Conservation (phyloP, 2,113 vertebrate species). For the Ciconia boyciana region DNA sequence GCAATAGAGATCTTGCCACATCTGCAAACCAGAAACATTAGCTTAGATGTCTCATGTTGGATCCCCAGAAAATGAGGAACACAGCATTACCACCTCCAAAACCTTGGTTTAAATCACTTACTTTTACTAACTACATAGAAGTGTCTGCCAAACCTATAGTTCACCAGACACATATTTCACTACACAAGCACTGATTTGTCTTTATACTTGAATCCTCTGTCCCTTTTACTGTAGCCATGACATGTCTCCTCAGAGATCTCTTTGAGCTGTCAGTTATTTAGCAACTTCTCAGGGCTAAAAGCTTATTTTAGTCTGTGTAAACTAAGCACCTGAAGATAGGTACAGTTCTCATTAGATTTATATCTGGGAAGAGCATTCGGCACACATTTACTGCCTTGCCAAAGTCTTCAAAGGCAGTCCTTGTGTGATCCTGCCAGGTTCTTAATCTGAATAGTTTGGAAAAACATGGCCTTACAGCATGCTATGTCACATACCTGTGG, state of each 20-base stretch:
- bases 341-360: not conserved
- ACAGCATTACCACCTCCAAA: not conserved
- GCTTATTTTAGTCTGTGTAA: not conserved
- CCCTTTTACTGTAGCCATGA: not conserved
- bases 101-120: not conserved
- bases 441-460: not conserved
- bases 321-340: not conserved
- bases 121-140: not conserved
- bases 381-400: not conserved
- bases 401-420: not conserved
- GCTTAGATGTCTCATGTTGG: not conserved
- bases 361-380: not conserved
- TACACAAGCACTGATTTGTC: not conserved
- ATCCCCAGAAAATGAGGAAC: not conserved
- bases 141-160: not conserved
- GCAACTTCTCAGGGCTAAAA: not conserved
- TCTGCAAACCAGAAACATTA: conserved; percentile 29
- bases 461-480: not conserved
- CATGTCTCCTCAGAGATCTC: not conserved
- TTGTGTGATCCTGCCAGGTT: not conserved
- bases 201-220: not conserved
- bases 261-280: not conserved
- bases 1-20: not conserved
- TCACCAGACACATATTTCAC: not conserved
- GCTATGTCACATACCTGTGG: not conserved